phyloP scores from a whole-genome alignment of 2,113 vertebrate species.

The Odocoileus hemionus region DNA sequence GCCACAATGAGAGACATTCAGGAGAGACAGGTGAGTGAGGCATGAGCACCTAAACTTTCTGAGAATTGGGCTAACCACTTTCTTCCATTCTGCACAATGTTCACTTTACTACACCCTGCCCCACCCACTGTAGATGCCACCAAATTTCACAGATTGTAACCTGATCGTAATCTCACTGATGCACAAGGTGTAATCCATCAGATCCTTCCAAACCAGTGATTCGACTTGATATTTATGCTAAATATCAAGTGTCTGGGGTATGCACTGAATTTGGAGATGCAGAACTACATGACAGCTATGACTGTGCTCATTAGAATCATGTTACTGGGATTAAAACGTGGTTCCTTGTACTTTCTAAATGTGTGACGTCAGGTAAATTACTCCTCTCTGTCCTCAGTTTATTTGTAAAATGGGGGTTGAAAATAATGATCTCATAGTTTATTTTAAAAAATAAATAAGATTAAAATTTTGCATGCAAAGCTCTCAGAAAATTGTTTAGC shows the following conservation, averaged over 20 bases:
- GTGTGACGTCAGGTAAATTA: background rate
- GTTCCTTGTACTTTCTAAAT: background rate
- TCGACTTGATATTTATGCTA: background rate
- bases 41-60: background rate
- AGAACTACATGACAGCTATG: background rate
- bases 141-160: background rate
- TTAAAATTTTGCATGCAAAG: background rate
- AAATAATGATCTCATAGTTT: background rate
- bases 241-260: background rate
- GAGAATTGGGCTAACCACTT: background rate
- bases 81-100: background rate
- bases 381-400: background rate
- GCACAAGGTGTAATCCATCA: background rate
- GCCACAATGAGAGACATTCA: background rate
- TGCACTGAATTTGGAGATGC: background rate
- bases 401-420: background rate
- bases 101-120: background rate
- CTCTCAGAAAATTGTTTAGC: background rate
- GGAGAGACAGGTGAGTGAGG: background rate
- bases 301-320: background rate
- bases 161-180: background rate
- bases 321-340: background rate
- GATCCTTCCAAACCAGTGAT: background rate
- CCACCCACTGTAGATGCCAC: accelerated
- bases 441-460: background rate